phyloP scores from a whole-genome alignment of 2,113 vertebrate genomes.

The Eulacestoma nigropectus region DNA sequence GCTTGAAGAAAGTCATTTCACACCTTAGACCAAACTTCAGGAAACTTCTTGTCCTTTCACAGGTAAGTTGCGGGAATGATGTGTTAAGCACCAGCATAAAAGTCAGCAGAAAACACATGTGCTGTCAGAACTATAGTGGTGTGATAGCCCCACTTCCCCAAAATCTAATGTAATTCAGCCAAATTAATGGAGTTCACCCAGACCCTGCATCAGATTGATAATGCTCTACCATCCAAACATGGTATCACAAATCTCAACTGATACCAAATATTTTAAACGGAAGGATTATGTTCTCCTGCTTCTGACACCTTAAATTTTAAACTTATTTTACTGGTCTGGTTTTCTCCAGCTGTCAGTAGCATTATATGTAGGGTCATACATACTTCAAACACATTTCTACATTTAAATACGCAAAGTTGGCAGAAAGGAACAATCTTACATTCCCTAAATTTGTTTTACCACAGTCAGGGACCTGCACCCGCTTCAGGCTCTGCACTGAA shows the following conservation, averaged over 20 bases:
- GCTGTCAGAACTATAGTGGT: not conserved
- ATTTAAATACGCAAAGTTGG: not conserved
- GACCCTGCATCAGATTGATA: not conserved
- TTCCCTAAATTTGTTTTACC: not conserved
- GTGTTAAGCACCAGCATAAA: not conserved
- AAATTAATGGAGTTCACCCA: not conserved
- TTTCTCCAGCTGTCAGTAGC: not conserved
- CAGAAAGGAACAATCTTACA: not conserved
- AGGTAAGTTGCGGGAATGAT: not conserved
- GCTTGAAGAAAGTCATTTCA: not conserved
- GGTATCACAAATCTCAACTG: not conserved
- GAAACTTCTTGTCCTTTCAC: not conserved
- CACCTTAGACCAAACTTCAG: not conserved
- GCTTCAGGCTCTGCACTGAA: not conserved
- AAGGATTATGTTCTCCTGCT: not conserved
- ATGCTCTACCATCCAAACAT: not conserved
- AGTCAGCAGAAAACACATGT: not conserved
- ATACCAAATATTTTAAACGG: not conserved
- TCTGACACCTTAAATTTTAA: not conserved
- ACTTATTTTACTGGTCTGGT: not conserved
- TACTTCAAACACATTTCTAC: not conserved
- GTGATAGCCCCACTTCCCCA: accelerated
- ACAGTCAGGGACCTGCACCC: not conserved
- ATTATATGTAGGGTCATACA: not conserved
- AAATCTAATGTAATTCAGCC: not conserved